These are phyloP conservation scores for Strigamia crassipes DNA, from an alignment of 2,888 invertebrate species.

Conservation along the genomic window DNA sequence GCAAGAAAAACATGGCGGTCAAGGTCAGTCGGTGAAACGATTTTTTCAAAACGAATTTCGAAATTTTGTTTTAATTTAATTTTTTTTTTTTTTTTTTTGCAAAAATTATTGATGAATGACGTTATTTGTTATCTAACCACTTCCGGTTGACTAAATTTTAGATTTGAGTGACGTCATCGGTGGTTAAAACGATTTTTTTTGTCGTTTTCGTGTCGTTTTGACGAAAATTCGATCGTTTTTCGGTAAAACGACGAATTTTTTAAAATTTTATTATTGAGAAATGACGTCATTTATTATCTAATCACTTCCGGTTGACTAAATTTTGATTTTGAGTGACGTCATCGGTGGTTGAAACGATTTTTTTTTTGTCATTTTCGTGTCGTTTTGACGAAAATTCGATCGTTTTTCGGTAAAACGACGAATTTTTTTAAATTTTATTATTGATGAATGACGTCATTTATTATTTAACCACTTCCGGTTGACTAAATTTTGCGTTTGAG, in stretches of 20 bases:
- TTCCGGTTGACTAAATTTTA: not conserved
- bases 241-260: too few relatives aligned
- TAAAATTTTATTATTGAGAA: too few relatives aligned
- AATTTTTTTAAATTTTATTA: too few relatives aligned
- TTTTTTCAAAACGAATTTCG: not conserved
- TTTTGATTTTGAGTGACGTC: not conserved
- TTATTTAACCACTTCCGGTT: not conserved
- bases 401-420: too few relatives aligned
- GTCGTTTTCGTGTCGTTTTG: too few relatives aligned
- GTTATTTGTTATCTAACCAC: not conserved
- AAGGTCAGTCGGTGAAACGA: not conserved
- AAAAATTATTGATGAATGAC: not conserved
- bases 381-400: not conserved
- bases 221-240: not conserved
- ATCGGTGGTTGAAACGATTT: not conserved
- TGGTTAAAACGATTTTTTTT: too few relatives aligned
- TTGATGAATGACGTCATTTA: not conserved
- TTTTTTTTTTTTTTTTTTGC: not conserved
- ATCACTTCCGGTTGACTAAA: not conserved
- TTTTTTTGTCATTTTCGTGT: too few relatives aligned
- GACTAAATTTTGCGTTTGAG: not conserved
- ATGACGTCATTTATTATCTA: too few relatives aligned
- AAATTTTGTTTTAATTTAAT: not conserved
- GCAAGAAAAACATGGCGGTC: not conserved
- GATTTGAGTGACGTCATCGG: not conserved